Conservation (phyloP, 2,888 invertebrate species). For the Acleris emargana region DNA sequence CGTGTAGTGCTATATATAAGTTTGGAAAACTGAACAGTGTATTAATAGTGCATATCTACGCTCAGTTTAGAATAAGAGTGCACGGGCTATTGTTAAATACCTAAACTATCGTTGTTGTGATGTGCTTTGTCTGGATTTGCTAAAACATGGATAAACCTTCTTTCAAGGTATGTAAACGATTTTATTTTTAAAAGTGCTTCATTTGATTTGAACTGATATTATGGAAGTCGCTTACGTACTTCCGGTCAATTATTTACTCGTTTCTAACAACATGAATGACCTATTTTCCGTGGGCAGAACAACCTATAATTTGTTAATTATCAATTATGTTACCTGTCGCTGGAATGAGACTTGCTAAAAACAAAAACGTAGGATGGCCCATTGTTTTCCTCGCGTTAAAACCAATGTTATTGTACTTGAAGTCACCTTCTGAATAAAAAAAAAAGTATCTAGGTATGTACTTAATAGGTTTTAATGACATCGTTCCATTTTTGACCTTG, state of each 20-base stretch:
- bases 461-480: too few relatives aligned
- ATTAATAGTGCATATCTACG: constrained; percentile 65
- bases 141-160: constrained; percentile 74
- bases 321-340: constrained; percentile 1
- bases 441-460: not conserved
- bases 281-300: not conserved
- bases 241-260: constrained; percentile 3
- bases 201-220: not conserved
- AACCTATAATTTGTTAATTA: constrained; percentile 11
- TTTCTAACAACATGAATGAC: not conserved
- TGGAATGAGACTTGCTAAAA: not conserved
- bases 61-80: constrained; percentile 60
- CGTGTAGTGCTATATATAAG: constrained; percentile 54
- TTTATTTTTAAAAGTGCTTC: constrained; percentile 31
- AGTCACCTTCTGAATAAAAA: not conserved
- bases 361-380: not conserved
- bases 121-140: constrained; percentile 61
- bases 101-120: constrained; percentile 51
- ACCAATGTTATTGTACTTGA: not conserved
- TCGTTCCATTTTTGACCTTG: constrained; percentile 24
- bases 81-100: constrained; percentile 40
- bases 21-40: constrained; percentile 48
- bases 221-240: constrained; percentile 3
- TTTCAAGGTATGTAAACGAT: constrained; percentile 63
- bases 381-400: constrained; percentile 3